Conservation (phyloP, 2,797 vertebrate genomes). For the Meriones psammophilus region DNA sequence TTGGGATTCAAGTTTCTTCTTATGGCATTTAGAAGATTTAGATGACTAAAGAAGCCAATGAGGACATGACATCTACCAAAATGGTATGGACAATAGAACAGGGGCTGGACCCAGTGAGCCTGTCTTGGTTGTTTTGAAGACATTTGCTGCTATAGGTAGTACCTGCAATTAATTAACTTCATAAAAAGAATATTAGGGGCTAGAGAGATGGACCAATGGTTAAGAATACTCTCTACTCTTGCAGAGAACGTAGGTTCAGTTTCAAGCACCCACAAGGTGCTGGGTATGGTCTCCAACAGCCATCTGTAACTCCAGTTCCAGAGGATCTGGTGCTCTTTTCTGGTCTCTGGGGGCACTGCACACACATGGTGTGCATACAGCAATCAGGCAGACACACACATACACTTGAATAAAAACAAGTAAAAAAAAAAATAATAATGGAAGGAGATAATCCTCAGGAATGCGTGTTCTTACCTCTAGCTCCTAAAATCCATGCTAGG, state of each 20-base stretch:
- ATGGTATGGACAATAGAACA: not conserved
- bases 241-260: not conserved
- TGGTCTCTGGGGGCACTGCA: not conserved
- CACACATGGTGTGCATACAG: not conserved
- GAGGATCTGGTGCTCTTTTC: not conserved
- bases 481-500: not conserved
- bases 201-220: not conserved
- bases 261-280: not conserved
- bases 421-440: not conserved
- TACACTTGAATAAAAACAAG: not conserved
- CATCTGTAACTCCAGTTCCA: not conserved
- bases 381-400: not conserved
- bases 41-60: constrained; percentile 77
- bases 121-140: not conserved
- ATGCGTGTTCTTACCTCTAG: not conserved
- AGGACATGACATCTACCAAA: not conserved
- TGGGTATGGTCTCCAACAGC: not conserved
- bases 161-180: not conserved
- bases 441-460: not conserved
- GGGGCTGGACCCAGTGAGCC: not conserved
- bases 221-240: not conserved
- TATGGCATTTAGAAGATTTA: constrained; percentile 80
- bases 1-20: constrained; percentile 78
- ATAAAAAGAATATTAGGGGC: not conserved
- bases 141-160: not conserved